Base-by-base conservation (phyloP, 2,797 vertebrate genomes). In the Sebastiscus albofasciatus region DNA sequence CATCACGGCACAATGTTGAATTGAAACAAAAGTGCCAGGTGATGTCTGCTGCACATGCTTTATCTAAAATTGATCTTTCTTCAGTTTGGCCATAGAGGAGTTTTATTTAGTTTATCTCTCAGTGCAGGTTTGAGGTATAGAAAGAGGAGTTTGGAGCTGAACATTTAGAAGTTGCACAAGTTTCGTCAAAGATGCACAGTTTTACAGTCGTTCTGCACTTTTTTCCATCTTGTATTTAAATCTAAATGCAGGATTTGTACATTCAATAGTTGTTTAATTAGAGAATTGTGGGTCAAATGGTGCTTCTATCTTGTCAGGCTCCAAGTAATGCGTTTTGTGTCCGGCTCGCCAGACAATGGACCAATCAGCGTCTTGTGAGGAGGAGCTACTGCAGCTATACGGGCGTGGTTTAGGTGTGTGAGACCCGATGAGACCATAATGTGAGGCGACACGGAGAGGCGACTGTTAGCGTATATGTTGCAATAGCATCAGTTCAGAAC, bases 41-140 rank as follows among this genome's bases (percentile, higher is more conserved):
- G 18, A 42, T 33, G 20, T 49, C 4, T 54, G 69, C 56, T 39
- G 62, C 68, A 49, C 14, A 20, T 54, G 8, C 49, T 54, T 8
- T 22, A 67, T 82, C 55, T 62, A 72, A 67, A 56, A 77, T 72
- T 11, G 62, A 77, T 82, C 46, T 72, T 22, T 27, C 31, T 60
- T 67, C 36, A 33, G 31, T 72, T 59, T 61, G 61, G 12, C 5
- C 14, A 14, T 49, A 42, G 39, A 42, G 39, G 39, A 27, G 11
- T 55, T 29, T 20, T 31, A 8, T 77, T 16, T 11, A 33, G 20
- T 60, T 42, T 42, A 56, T 42, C 46, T 56, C 4, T 16, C 3
- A 8, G n/a, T 42, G 26, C 55, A 67, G 27, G 18, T 52, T 61
- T 29, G 64, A 68, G 18, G 2, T 52, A 36, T 60, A 24, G 24